phyloP scores from a whole-genome alignment of 2,888 invertebrate species.

The Conops quadrifasciatus region DNA sequence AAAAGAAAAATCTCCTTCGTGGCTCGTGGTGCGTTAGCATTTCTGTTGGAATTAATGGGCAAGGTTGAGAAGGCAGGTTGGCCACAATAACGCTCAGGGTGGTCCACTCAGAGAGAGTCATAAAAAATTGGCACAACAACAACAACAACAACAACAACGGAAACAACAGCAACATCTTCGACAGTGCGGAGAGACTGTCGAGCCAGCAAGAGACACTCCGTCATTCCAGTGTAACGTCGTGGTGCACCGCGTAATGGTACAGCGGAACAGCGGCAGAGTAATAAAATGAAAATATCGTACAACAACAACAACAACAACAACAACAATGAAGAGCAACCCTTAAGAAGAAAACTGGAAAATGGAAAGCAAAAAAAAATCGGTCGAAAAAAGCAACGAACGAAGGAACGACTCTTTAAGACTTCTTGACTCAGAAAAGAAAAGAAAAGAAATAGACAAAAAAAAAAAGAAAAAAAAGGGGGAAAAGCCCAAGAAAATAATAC shows the following conservation, averaged over 20 bases:
- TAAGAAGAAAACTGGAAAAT: constrained; percentile 8
- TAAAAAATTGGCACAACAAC: neutral
- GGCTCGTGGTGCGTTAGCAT: neutral
- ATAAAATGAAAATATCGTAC: no score
- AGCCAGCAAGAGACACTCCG: neutral
- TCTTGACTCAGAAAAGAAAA: no score
- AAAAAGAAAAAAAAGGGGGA: neutral
- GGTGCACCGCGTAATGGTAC: constrained; percentile 14
- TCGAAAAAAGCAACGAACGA: no score
- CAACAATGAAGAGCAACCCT: neutral
- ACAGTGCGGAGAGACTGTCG: neutral
- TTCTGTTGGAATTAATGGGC: no score
- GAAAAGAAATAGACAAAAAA: neutral
- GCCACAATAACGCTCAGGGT: neutral
- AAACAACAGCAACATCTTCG: neutral
- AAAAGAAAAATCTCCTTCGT: no score
- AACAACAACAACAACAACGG: neutral
- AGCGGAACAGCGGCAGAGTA: constrained; percentile 1
- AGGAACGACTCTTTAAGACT: no score
- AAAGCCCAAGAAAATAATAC: neutral
- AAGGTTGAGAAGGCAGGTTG: neutral
- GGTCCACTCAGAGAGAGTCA: constrained; percentile 18
- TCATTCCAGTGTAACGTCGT: constrained; percentile 19
- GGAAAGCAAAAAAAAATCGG: neutral
- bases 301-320: neutral